phyloP scores from a whole-genome alignment of 1,140 invertebrate genomes.

The Zaprionus ghesquierei region DNA sequence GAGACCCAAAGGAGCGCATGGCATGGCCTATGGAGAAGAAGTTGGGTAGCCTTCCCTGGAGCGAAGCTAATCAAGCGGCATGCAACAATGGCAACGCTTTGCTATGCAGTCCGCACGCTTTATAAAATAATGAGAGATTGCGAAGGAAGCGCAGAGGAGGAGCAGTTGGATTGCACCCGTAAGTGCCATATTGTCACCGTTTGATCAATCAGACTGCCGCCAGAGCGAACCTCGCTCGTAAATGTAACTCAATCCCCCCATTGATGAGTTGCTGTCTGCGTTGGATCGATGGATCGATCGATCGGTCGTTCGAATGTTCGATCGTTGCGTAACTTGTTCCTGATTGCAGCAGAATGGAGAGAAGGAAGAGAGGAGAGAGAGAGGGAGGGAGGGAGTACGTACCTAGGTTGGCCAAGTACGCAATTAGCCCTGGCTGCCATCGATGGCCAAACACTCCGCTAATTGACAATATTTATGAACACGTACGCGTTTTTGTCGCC shows the following conservation, averaged over 20 bases:
- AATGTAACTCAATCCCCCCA: constrained; percentile 77
- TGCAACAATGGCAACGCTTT: constrained; percentile 73
- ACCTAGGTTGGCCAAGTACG: not conserved
- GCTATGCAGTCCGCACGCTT: constrained; percentile 79
- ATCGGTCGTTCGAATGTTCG: not conserved
- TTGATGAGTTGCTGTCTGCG: constrained; percentile 46
- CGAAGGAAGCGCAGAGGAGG: constrained; percentile 18
- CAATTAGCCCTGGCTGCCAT: constrained; percentile 40
- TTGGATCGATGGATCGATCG: not conserved
- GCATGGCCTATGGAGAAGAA: constrained; percentile 15
- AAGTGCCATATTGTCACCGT: constrained; percentile 80
- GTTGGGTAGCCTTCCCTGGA: too few species aligned
- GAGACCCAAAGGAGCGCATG: constrained; percentile 51
- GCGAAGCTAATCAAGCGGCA: constrained; percentile 68
- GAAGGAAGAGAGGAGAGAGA: not conserved
- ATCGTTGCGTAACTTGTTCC: constrained; percentile 74
- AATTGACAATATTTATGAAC: constrained; percentile 82
- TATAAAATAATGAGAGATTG: constrained; percentile 73
- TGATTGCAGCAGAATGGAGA: not conserved
- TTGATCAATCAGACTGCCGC: constrained; percentile 76
- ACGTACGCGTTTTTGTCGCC: constrained; percentile 80
- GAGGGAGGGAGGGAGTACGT: not conserved
- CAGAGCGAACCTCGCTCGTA: constrained; percentile 63
- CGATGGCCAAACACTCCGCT: constrained; percentile 53
- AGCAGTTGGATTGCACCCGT: constrained; percentile 71